Percentiles rank a stretch among this genome's conserved stretches.
phyloP scores from a whole-genome alignment of 1,140 invertebrate genomes.

The Kradibia gibbosae region DNA sequence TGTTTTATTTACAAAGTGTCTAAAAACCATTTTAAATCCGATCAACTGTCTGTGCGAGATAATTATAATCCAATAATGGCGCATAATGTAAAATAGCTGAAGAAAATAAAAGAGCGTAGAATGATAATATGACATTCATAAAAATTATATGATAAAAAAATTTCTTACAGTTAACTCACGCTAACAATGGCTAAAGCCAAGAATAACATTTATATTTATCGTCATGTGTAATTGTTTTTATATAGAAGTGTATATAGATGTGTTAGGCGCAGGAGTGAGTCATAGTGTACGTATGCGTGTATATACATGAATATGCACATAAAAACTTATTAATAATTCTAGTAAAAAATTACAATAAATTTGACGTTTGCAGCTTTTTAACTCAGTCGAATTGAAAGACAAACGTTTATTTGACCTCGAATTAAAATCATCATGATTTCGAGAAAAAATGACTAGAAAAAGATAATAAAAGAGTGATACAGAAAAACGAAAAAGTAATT shows the following conservation, averaged over 20 bases:
- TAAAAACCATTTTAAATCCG: slow-evolving; percentile 35
- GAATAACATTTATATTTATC: slow-evolving; percentile 44
- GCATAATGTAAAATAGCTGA: slow-evolving; percentile 38
- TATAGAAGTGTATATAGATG: background rate
- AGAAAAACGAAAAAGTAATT: slow-evolving; percentile 35
- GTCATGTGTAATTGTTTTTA: slow-evolving; percentile 15
- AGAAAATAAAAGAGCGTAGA: slow-evolving; percentile 41
- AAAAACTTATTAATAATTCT: slow-evolving; percentile 16
- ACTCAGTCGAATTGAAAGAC: slow-evolving; percentile 34
- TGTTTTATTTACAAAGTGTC: slow-evolving; percentile 49
- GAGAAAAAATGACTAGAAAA: slow-evolving; percentile 49
- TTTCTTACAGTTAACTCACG: slow-evolving; percentile 46
- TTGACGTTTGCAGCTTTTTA: slow-evolving; percentile 33
- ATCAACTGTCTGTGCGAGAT: slow-evolving; percentile 40
- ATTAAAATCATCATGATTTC: slow-evolving; percentile 28
- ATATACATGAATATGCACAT: slow-evolving; percentile 21
- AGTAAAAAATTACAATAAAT: slow-evolving; percentile 46
- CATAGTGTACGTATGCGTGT: slow-evolving; percentile 2
- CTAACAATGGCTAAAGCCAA: slow-evolving; percentile 44
- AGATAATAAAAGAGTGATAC: slow-evolving; percentile 35
- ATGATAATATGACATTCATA: slow-evolving; percentile 32
- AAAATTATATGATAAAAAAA: slow-evolving; percentile 31
- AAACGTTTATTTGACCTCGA: slow-evolving; percentile 33
- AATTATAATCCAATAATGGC: slow-evolving; percentile 37
- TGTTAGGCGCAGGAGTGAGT: background rate